Percentiles rank a stretch among this genome's conserved stretches.
Conservation (phyloP, 2,113 vertebrate genomes). For the Chaenocephalus aceratus region DNA sequence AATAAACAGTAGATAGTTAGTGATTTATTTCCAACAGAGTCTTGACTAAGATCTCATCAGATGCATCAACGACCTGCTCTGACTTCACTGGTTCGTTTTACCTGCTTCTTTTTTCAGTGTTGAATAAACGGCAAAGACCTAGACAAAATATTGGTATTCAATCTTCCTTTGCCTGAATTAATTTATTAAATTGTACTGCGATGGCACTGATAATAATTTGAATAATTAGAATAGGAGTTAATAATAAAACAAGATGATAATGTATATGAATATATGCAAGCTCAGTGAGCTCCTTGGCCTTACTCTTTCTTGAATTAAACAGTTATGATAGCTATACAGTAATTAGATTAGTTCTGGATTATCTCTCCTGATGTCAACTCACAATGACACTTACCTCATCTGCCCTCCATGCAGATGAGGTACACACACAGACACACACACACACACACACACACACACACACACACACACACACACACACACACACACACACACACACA, state of each 20-base stretch:
- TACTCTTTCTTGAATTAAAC: conserved; percentile 2
- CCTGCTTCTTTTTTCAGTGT: neutral
- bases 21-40: neutral
- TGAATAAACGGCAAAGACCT: neutral
- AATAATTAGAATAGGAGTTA: no score
- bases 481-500: neutral
- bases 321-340: neutral
- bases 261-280: neutral
- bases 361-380: conserved; percentile 18
- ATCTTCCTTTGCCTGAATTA: neutral
- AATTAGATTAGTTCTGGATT: conserved; percentile 21
- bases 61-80: neutral
- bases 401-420: neutral
- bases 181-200: neutral
- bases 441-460: neutral
- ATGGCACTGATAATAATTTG: neutral
- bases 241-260: no score
- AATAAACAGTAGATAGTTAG: neutral
- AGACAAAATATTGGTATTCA: neutral
- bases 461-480: neutral
- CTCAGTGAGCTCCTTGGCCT: neutral
- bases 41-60: neutral
- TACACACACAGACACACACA: conserved; percentile 8
- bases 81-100: neutral
- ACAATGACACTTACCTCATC: neutral